Evolutionary conservation across 1,140 invertebrate species (phyloP).

Genomic region (Fopius arisanus): DNA sequence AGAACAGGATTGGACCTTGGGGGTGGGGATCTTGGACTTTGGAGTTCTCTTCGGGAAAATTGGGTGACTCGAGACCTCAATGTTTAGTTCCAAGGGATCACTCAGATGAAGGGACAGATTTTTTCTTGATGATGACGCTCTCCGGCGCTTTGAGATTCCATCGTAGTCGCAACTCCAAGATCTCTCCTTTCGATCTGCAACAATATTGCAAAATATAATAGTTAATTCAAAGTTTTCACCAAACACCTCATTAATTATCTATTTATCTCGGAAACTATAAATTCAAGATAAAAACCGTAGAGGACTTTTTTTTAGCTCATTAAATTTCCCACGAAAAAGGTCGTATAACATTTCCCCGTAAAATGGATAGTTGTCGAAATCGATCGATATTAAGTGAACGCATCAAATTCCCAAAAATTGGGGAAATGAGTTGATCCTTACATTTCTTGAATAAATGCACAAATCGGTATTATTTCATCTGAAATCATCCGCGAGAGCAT

Average conservation of each 20-base stretch:
- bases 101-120: background rate
- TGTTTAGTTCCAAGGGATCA: background rate
- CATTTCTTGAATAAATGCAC: background rate
- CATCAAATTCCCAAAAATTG: background rate
- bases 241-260: no score
- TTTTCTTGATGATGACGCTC: background rate
- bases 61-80: background rate
- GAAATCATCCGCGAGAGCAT: background rate
- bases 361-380: no score
- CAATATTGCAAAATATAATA: no score
- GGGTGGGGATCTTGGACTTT: background rate
- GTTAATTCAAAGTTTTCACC: no score
- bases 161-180: background rate
- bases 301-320: no score
- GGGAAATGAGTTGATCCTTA: background rate
- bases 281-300: no score
- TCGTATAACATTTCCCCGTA: no score
- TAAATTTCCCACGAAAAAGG: no score
- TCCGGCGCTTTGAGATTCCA: background rate
- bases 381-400: no score
- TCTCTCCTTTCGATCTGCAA: background rate
- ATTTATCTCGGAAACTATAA: no score
- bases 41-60: background rate
- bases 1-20: background rate
- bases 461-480: background rate